Conservation (phyloP, 2,113 vertebrate species). For the Ceyx margarethae region DNA sequence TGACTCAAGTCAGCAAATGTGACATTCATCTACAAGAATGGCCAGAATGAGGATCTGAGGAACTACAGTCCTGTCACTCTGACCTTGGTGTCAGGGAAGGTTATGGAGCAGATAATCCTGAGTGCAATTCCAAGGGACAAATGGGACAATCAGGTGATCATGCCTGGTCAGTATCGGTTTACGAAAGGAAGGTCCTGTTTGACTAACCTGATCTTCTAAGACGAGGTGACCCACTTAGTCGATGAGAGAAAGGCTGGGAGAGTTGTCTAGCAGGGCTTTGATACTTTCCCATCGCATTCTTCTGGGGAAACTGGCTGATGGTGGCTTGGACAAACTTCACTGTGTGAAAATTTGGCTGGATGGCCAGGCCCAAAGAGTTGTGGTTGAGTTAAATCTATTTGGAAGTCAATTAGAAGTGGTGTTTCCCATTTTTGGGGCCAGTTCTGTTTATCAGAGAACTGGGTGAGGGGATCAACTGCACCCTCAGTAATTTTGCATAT, state of each 20-base stretch:
- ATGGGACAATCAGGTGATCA: too few species aligned
- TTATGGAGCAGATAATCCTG: background rate
- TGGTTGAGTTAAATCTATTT: background rate
- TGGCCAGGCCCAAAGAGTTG: background rate
- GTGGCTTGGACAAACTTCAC: background rate
- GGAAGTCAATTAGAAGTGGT: background rate
- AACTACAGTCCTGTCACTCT: background rate
- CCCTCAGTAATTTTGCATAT: background rate
- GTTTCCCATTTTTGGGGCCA: background rate
- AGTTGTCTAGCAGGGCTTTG: background rate
- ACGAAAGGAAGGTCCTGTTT: background rate
- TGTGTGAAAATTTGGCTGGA: background rate
- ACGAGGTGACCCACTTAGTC: background rate
- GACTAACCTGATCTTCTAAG: background rate
- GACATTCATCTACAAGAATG: background rate
- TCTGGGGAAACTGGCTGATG: background rate
- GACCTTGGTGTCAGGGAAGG: rapidly evolving
- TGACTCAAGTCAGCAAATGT: background rate
- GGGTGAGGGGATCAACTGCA: background rate
- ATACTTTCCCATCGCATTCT: background rate
- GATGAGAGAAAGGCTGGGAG: background rate
- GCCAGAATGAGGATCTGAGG: background rate
- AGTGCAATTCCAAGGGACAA: background rate
- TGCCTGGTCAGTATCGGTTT: background rate
- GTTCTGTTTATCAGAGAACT: background rate